Base-by-base conservation (phyloP, 2,797 vertebrate genomes). In the Microctenopoma lineatum region DNA sequence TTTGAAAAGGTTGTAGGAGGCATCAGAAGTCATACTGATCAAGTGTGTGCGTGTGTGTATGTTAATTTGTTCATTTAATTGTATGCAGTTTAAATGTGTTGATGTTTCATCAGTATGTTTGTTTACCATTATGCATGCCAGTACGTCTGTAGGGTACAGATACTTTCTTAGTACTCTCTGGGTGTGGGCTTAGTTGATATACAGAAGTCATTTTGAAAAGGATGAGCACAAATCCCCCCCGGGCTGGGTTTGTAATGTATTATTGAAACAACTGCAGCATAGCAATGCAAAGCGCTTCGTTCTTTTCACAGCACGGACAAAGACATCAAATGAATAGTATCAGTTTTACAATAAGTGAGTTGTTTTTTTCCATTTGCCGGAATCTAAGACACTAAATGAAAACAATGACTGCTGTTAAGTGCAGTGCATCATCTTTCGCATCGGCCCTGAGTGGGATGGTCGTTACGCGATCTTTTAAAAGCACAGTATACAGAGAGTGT, bases 1-100 rank as follows among this genome's bases (percentile, higher is more conserved):
- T 79, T 66, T 60, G 52, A 70, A 77, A 81, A 81, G 70, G 56
- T 48, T 61, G 79, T 70, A 66, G 75, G 64, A 83, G 73, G 81
- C 52, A 50, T 80, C 57, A 75, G 41, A 80, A 79, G 66, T 66
- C 73, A 32, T 57, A 56, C 27, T n/a, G 32, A 65, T 38, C 54
- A 58, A 67, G 48, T 58, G 65, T 29, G 55, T 44, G 29, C 21
- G 21, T 45, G 16, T 14, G 21, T 59, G 4, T 76, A 25, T 51
- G n/a, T 18, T 60, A 3, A 41, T 71, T 65, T 59, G 26, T 59
- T 55, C 14, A 51, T 57, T 44, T 29, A 57, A 26, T n/a, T 53
- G 15, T 53, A 34, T 45, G 38, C 54, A 65, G 32, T 73, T 56
- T 27, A 77, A 66, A 65, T 71, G 42, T 54, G 32, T 61, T 60